Conservation (phyloP, 2,113 vertebrate species). For the Myiopsitta monachus region DNA sequence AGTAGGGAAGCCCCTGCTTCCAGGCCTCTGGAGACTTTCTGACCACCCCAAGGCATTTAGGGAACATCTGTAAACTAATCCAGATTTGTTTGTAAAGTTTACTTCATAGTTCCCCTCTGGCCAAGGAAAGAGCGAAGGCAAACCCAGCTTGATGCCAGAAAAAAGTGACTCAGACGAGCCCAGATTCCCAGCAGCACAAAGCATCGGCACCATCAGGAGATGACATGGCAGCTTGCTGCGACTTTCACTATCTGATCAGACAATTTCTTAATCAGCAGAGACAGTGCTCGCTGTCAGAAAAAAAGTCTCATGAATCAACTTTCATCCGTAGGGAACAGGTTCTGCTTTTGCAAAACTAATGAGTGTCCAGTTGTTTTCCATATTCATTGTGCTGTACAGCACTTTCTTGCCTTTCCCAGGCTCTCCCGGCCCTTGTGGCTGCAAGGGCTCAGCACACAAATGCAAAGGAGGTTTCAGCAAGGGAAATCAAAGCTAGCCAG, state of each 20-base stretch:
- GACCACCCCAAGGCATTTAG: background rate
- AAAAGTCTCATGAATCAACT: constrained; percentile 8
- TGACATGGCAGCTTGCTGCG: background rate
- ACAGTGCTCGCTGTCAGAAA: background rate
- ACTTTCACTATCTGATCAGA: constrained; percentile 55
- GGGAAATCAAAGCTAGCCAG: background rate
- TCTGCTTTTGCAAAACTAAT: constrained; percentile 27
- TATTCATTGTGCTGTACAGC: background rate
- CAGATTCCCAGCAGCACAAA: background rate
- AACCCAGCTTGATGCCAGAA: constrained; percentile 19
- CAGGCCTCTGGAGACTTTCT: background rate
- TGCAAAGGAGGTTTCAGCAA: background rate
- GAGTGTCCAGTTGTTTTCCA: constrained; percentile 30
- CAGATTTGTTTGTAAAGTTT: background rate
- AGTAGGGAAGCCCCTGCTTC: background rate
- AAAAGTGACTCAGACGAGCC: background rate
- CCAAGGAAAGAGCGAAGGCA: background rate
- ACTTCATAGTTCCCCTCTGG: background rate
- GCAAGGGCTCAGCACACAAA: background rate
- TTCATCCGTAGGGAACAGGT: constrained; percentile 18
- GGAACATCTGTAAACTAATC: background rate
- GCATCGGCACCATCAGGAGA: background rate
- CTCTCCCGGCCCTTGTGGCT: background rate
- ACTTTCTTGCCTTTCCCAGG: background rate
- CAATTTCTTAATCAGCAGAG: constrained; percentile 49